phyloP scores from a whole-genome alignment of 2,113 vertebrate species.

The Ageneiosus marmoratus region DNA sequence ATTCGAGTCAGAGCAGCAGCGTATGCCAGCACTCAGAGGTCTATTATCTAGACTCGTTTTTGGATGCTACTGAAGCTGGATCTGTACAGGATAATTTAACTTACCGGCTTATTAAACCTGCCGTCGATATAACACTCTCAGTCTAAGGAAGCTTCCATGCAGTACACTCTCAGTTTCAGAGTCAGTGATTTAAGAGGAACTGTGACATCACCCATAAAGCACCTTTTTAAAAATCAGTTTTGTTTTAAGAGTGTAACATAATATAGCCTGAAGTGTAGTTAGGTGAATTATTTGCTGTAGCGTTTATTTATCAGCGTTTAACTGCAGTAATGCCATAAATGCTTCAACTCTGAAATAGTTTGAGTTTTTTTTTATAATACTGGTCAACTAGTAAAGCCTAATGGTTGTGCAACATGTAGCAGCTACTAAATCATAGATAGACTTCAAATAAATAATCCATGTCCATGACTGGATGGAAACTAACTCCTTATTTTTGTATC shows the following conservation, averaged over 20 bases:
- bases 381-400: neutral
- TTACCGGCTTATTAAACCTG: neutral
- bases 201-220: neutral
- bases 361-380: neutral
- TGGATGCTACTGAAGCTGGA: neutral
- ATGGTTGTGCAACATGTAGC: neutral
- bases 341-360: neutral
- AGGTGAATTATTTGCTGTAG: neutral
- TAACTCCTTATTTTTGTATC: neutral
- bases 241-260: neutral
- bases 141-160: neutral
- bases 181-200: neutral
- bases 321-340: neutral
- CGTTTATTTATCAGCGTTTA: neutral
- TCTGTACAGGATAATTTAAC: neutral
- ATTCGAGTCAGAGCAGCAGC: neutral
- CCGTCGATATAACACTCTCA: neutral
- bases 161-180: neutral
- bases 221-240: neutral
- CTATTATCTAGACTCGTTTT: neutral
- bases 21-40: neutral
- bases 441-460: neutral
- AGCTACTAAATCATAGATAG: neutral
- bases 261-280: neutral
- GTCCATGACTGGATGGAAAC: neutral